phyloP scores from a whole-genome alignment of 2,888 invertebrate genomes.

The Leucania comma region DNA sequence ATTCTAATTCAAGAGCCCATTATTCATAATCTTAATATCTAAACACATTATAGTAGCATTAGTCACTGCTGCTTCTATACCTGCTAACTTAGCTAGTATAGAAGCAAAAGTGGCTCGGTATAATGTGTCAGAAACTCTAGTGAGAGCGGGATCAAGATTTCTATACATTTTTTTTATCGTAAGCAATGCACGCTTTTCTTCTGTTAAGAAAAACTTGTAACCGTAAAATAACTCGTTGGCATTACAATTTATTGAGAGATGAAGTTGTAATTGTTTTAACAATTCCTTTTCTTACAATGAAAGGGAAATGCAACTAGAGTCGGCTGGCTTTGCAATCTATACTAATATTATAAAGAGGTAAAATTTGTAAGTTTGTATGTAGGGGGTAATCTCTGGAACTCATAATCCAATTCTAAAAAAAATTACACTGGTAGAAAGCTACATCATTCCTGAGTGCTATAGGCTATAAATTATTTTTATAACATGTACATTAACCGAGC shows the following conservation, averaged over 20 bases:
- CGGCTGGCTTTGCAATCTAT: neutral
- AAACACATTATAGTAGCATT: conserved; percentile 46
- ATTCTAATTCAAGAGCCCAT: conserved; percentile 34
- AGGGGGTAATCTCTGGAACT: too few species aligned
- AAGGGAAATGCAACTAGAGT: neutral
- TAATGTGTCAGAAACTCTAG: conserved; percentile 22
- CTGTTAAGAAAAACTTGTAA: neutral
- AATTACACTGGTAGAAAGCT: too few species aligned
- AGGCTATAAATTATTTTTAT: too few species aligned
- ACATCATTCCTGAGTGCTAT: too few species aligned
- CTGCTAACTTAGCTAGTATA: neutral
- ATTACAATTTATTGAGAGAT: neutral
- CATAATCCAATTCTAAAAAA: too few species aligned
- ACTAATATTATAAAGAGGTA: too few species aligned
- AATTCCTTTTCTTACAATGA: neutral
- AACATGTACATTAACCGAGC: too few species aligned
- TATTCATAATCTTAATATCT: conserved; percentile 50
- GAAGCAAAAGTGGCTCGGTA: neutral
- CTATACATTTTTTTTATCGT: conserved; percentile 35
- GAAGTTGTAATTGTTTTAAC: neutral
- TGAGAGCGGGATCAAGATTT: conserved; percentile 39
- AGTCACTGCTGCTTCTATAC: neutral
- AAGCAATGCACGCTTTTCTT: conserved; percentile 25
- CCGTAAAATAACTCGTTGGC: too few species aligned
- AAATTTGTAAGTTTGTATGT: too few species aligned